phyloP scores from a whole-genome alignment of 1,140 invertebrate genomes.

The Araneus ventricosus region DNA sequence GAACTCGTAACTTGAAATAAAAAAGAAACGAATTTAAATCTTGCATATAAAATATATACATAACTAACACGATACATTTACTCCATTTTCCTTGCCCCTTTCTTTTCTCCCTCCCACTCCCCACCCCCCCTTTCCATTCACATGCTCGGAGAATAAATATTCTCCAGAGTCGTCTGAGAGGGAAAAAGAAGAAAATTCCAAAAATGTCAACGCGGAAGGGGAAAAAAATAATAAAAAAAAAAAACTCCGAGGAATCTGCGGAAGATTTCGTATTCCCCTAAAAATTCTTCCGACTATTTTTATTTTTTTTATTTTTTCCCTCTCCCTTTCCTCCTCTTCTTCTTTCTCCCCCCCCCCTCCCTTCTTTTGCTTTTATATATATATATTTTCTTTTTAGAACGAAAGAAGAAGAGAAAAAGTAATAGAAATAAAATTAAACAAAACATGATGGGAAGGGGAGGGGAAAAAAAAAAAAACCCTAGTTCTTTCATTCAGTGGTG shows the following conservation, averaged over 20 bases:
- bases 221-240: neutral
- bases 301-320: neutral
- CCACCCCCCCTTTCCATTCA: neutral
- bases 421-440: conserved; percentile 21
- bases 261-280: conserved; percentile 24
- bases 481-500: neutral
- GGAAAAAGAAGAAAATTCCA: conserved; percentile 1
- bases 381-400: neutral
- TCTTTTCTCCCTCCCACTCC: neutral
- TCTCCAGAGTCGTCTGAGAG: neutral
- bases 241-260: neutral
- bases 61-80: conserved; percentile 10
- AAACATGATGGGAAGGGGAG: neutral
- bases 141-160: neutral
- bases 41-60: neutral
- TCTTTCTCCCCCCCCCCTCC: neutral
- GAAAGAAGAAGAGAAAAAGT: neutral
- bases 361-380: no score
- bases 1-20: no score
- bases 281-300: neutral
- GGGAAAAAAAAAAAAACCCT: neutral
- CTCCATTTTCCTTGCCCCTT: neutral
- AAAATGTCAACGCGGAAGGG: conserved; percentile 32
- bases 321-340: neutral
- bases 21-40: neutral